Evolutionary conservation across 2,888 invertebrate genomes (phyloP).

Genomic region (Aelia acuminata): DNA sequence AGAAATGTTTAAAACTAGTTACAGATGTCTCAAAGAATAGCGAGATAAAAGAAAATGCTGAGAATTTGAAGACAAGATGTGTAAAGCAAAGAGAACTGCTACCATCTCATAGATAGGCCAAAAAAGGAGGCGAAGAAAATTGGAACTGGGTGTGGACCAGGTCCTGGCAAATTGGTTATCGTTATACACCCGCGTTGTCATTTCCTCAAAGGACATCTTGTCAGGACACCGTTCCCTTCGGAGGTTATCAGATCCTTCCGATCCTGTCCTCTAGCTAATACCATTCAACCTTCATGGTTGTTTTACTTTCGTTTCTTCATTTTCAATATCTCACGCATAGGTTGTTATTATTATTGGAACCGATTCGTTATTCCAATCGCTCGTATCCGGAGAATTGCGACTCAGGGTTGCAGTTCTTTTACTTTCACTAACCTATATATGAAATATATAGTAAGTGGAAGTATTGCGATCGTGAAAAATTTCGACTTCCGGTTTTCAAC

Average conservation of each 20-base stretch:
- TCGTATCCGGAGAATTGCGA: too few species aligned
- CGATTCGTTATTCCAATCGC: too few species aligned
- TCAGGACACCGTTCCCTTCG: not conserved
- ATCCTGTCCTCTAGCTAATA: not conserved
- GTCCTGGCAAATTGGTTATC: not conserved
- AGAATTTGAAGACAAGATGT: not conserved
- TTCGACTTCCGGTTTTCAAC: too few species aligned
- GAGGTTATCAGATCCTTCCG: not conserved
- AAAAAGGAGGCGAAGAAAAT: not conserved
- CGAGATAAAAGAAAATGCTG: not conserved
- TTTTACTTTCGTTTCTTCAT: not conserved
- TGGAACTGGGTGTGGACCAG: not conserved
- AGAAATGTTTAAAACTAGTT: not conserved
- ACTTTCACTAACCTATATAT: too few species aligned
- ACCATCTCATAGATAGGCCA: not conserved
- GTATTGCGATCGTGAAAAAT: too few species aligned
- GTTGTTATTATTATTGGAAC: too few species aligned
- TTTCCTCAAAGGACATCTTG: constrained; percentile 14
- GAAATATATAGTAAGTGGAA: too few species aligned
- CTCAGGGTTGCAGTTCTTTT: too few species aligned
- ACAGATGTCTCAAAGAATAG: not conserved
- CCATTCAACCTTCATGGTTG: not conserved
- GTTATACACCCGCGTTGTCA: not conserved
- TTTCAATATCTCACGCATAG: too few species aligned
- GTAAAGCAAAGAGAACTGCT: not conserved